Conservation (phyloP, 2,888 invertebrate genomes). For the Acronicta leporina region DNA sequence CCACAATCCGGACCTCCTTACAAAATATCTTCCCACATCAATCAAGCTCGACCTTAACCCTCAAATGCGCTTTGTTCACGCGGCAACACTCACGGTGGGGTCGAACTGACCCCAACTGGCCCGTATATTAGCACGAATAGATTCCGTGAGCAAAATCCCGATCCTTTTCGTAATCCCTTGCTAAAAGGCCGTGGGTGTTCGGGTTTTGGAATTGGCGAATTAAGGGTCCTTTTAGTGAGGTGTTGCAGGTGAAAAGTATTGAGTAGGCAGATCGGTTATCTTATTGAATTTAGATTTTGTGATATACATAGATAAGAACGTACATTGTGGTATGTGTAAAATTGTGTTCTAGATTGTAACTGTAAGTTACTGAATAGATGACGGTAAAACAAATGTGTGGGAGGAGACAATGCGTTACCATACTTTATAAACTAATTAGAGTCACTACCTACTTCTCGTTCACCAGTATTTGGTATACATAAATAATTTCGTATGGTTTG, state of each 20-base stretch:
- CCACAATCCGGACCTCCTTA: neutral
- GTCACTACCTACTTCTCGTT: too few species aligned
- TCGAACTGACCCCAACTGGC: slow-evolving; percentile 17
- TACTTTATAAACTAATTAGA: too few species aligned
- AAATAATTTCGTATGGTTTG: too few species aligned
- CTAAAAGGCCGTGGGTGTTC: slow-evolving; percentile 3
- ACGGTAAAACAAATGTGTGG: too few species aligned
- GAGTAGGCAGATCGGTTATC: slow-evolving; percentile 5
- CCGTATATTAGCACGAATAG: slow-evolving; percentile 30
- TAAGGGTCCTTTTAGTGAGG: slow-evolving; percentile 12
- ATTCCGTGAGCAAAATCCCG: slow-evolving; percentile 25
- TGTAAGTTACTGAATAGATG: too few species aligned
- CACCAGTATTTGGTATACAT: too few species aligned
- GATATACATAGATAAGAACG: neutral
- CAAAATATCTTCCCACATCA: slow-evolving; percentile 5
- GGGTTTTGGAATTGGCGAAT: slow-evolving; percentile 17
- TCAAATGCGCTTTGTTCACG: slow-evolving; percentile 19
- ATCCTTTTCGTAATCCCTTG: slow-evolving; percentile 33
- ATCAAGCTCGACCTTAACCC: slow-evolving; percentile 34
- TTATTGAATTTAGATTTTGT: slow-evolving; percentile 10
- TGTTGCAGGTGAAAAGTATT: slow-evolving; percentile 18
- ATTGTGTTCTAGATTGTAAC: too few species aligned
- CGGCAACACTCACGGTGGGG: slow-evolving; percentile 24
- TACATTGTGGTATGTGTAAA: neutral
- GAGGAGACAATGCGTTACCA: too few species aligned